Base-by-base conservation (phyloP, 2,797 vertebrate species). In the Nothura maculosa region DNA sequence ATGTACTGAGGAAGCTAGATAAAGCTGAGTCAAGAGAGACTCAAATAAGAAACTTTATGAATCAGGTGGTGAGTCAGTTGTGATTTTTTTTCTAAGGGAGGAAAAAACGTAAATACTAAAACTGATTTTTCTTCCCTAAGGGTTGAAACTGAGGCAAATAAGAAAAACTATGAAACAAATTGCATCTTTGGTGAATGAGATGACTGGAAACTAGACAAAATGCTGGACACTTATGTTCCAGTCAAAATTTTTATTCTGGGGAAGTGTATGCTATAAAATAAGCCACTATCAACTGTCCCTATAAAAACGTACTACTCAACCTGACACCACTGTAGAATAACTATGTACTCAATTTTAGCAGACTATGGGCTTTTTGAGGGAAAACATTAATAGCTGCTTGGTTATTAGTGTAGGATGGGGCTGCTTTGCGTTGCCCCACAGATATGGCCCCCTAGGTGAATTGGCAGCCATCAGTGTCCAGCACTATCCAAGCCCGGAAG, bases 151-250 rank as follows among this genome's bases (percentile, higher is more conserved):
- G 38, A 75, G 14, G 61, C 11, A 50, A 81, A 42, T 63, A 90
- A 90, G 60, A 85, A 30, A 87, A 95, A 43, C 38, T 30, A 58
- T 81, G 78, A 61, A 60, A 32, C 36, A 82, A 21, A 90, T 78
- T 79, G 90, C 62, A 55, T 74, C 81, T 89, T 87, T 55, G 55
- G 22, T 80, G 74, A 76, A 34, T 73, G 90, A 81, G 70, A 64
- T 32, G 62, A 68, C 68, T 84, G 54, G 84, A 85, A 89, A 40
- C 45, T 78, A 88, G 90, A 92, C 38, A 76, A 93, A 95, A 92
- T 79, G 81, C 63, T 40, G 50, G 25, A 62, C 21, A 78, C 27
- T 74, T 62, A 48, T 43, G 28, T 64, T 92, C 66, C 92, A 93
- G 61, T 76, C 66, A 72, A 89, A 82, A 12, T 28, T 92, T 82